Conservation (phyloP, 2,797 vertebrate genomes). For the Leptoclinus maculatus region DNA sequence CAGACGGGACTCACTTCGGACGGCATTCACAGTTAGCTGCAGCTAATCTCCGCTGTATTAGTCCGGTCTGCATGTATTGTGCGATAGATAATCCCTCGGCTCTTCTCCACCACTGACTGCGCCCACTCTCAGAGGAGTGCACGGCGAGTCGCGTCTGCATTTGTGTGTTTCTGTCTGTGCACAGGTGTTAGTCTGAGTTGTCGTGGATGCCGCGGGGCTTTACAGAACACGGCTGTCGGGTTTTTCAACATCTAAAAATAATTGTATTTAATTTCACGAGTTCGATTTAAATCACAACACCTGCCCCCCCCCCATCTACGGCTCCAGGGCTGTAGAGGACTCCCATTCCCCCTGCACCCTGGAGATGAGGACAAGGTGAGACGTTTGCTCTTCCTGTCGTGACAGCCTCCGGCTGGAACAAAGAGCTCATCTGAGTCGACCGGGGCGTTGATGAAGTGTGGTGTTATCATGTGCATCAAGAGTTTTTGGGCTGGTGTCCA, state of each 20-base stretch:
- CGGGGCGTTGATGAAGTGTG: slow-evolving; percentile 59
- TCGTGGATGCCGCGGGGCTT: neutral
- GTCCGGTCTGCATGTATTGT: slow-evolving; percentile 11
- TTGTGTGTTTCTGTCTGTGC: neutral
- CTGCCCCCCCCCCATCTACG: slow-evolving; percentile 18
- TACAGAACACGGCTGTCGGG: neutral
- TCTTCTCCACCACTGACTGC: neutral
- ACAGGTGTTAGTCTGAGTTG: neutral
- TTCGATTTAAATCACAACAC: neutral
- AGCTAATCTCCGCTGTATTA: slow-evolving; percentile 16
- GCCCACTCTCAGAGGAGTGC: slow-evolving; percentile 29
- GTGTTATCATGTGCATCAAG: slow-evolving; percentile 53
- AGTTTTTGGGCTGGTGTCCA: slow-evolving; percentile 52
- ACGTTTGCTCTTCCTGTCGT: slow-evolving; percentile 43
- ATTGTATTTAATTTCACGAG: neutral
- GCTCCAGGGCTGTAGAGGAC: slow-evolving; percentile 34
- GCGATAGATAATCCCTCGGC: slow-evolving; percentile 27
- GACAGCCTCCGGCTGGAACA: slow-evolving; percentile 46
- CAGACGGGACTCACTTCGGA: slow-evolving; percentile 21
- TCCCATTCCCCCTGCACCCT: slow-evolving; percentile 2
- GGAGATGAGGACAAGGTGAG: slow-evolving; percentile 49
- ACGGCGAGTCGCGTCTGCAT: slow-evolving; percentile 11
- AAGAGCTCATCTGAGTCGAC: slow-evolving; percentile 48
- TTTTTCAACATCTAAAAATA: neutral
- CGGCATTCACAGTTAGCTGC: slow-evolving; percentile 15